A percentile compares a stretch with the other conserved stretches of the same genome.
These are phyloP conservation scores for Eretmochelys imbricata DNA, from an alignment of 2,113 vertebrate species.

Conservation along the genomic window DNA sequence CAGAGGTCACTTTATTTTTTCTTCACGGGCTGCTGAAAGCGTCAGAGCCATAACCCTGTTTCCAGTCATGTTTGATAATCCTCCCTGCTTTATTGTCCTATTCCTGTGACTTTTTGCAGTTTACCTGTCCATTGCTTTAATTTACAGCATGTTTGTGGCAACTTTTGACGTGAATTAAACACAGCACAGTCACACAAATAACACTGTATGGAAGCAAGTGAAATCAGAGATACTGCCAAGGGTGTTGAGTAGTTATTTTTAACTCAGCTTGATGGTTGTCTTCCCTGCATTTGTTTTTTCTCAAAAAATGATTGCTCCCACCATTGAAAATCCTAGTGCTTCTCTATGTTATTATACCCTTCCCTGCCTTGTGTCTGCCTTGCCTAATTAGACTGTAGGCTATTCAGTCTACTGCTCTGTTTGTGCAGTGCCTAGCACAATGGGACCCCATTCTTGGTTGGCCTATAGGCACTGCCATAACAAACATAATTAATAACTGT, in stretches of 20 bases:
- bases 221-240: not conserved
- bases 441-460: not conserved
- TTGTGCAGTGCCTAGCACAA: not conserved
- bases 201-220: not conserved
- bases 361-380: not conserved
- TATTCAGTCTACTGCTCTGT: not conserved
- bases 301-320: not conserved
- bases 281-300: not conserved
- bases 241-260: conserved; percentile 2
- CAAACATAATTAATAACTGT: not conserved
- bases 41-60: not conserved
- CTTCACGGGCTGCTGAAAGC: not conserved
- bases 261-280: not conserved
- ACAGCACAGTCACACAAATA: not conserved
- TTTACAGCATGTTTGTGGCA: not conserved
- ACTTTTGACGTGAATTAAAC: not conserved
- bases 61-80: not conserved
- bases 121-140: not conserved
- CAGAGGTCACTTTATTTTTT: not conserved
- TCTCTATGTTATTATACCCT: not conserved
- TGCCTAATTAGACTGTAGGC: not conserved
- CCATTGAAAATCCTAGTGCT: not conserved
- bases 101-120: not conserved
- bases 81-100: not conserved
- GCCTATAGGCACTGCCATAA: not conserved